Conservation (phyloP, 2,797 vertebrate genomes). For the Hypotaenidia okinawae region DNA sequence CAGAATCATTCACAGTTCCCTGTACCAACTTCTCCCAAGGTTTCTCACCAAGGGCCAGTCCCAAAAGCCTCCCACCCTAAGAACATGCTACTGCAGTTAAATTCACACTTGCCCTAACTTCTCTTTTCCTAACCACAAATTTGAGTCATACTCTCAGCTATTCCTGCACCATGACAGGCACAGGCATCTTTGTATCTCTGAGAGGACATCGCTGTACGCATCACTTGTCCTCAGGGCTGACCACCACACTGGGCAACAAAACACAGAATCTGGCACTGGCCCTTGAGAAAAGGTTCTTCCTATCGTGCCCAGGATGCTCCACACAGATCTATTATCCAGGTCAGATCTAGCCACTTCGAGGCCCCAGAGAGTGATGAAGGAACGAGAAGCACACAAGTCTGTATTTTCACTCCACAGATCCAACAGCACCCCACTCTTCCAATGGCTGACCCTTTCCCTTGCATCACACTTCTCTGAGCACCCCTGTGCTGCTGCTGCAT, state of each 20-base stretch:
- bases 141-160: rapidly evolving
- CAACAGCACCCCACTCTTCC: neutral
- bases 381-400: neutral
- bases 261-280: neutral
- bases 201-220: neutral
- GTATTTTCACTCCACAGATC: neutral
- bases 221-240: neutral
- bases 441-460: neutral
- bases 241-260: neutral
- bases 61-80: neutral
- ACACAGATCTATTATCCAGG: neutral
- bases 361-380: neutral
- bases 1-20: neutral
- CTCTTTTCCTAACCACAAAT: neutral
- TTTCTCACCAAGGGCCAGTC: neutral
- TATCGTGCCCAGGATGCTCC: neutral
- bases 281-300: neutral
- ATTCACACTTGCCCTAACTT: neutral
- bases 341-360: neutral
- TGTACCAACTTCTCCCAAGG: neutral
- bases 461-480: neutral
- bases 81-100: neutral
- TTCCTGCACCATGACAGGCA: neutral
- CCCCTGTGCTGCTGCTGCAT: neutral
- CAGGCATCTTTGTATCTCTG: neutral